Percentiles rank a stretch among this genome's conserved stretches.
Evolutionary conservation across 1,140 invertebrate genomes (phyloP).

Genomic region (Saccostrea cuccullata): DNA sequence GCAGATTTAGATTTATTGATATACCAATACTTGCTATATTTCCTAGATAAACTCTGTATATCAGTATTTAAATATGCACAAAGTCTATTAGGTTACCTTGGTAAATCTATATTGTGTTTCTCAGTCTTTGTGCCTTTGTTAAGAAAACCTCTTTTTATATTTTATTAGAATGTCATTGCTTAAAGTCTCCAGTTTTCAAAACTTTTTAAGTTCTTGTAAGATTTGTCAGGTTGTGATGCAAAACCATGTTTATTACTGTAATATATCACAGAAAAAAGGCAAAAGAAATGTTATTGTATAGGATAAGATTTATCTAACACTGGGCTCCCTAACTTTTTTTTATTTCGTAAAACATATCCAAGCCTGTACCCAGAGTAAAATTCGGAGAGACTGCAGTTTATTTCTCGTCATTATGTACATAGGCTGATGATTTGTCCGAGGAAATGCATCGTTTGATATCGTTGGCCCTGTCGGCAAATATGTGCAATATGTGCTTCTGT

Average conservation of each 20-base stretch:
- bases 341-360: background rate
- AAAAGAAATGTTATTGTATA: background rate
- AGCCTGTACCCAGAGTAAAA: background rate
- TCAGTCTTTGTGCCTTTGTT: slow-evolving; percentile 15
- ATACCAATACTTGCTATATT: background rate
- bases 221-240: slow-evolving; percentile 4
- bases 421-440: background rate
- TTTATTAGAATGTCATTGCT: background rate
- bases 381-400: background rate
- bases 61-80: slow-evolving; percentile 18
- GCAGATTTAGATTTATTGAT: background rate
- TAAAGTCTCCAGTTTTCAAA: background rate
- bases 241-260: background rate
- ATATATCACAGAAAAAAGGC: slow-evolving; percentile 18
- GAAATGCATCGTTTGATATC: background rate
- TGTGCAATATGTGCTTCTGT: slow-evolving; percentile 7
- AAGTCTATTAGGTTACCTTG: background rate
- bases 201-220: background rate
- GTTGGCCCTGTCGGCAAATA: background rate
- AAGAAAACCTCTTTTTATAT: background rate
- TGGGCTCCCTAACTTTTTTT: background rate
- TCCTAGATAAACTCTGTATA: background rate
- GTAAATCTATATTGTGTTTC: background rate
- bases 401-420: background rate
- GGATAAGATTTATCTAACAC: background rate